A percentile compares a stretch with the other conserved stretches of the same genome.
Evolutionary conservation across 2,113 vertebrate species (phyloP).

Genomic region (Machaerirhynchus nigripectus): DNA sequence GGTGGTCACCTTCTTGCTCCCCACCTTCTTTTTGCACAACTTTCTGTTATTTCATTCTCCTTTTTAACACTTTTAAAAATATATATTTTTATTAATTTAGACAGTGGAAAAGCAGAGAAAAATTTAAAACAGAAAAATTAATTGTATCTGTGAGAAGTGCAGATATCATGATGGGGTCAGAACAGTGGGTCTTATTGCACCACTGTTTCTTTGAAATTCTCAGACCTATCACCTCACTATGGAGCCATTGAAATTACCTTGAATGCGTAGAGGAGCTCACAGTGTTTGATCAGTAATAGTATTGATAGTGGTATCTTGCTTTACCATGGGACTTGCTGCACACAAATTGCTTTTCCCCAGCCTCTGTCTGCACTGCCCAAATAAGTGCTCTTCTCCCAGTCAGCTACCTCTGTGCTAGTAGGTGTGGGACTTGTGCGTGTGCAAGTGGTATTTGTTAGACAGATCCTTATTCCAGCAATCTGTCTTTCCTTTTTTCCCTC

Average conservation of each 20-base stretch:
- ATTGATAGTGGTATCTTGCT: neutral
- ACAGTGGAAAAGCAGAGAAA: neutral
- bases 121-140: neutral
- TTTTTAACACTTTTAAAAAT: neutral
- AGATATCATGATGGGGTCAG: neutral
- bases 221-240: fast-evolving
- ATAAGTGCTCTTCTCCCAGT: neutral
- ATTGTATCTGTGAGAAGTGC: neutral
- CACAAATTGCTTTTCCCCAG: neutral
- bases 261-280: neutral
- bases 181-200: neutral
- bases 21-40: neutral
- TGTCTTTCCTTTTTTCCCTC: neutral
- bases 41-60: neutral
- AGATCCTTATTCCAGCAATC: neutral
- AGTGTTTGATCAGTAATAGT: neutral
- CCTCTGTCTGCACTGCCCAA: neutral
- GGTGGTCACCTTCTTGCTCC: neutral
- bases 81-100: neutral
- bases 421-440: fast-evolving
- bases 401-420: neutral
- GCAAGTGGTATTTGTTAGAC: neutral
- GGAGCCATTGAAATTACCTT: neutral
- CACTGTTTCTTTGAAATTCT: neutral
- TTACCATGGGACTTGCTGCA: neutral